These are phyloP conservation scores for Agelaius phoeniceus DNA, from an alignment of 2,113 vertebrate species.

Conservation along the genomic window DNA sequence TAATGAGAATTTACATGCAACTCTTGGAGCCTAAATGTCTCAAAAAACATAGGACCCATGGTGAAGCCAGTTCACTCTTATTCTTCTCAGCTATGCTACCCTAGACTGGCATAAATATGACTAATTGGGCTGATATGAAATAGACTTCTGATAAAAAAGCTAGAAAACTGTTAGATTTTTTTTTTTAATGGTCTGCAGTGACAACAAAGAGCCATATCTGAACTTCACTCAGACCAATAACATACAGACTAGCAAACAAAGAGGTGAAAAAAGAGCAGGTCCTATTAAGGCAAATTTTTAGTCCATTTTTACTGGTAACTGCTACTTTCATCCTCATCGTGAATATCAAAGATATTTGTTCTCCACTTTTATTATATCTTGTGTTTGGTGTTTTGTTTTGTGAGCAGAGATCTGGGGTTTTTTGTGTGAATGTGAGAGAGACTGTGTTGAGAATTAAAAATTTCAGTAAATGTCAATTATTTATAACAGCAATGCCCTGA, in stretches of 20 bases:
- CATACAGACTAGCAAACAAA: background rate
- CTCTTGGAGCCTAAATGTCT: background rate
- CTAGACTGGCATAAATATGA: background rate
- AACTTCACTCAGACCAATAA: slow-evolving; percentile 35
- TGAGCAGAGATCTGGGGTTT: background rate
- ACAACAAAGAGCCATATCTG: background rate
- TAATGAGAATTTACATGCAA: slow-evolving; percentile 11
- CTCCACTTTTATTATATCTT: background rate
- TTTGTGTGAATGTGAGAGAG: background rate
- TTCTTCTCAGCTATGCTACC: background rate
- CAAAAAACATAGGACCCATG: background rate
- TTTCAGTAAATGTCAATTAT: background rate
- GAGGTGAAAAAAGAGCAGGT: background rate
- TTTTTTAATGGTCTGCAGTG: background rate
- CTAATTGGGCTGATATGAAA: background rate
- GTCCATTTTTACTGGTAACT: background rate
- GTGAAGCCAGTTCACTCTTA: background rate
- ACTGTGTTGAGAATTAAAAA: background rate
- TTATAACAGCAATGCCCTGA: background rate
- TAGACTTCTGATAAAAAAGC: background rate
- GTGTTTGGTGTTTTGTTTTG: background rate
- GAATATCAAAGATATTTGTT: background rate
- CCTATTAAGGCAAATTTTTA: background rate
- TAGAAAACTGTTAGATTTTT: slow-evolving; percentile 33
- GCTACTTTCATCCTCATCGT: background rate